Percentiles rank a stretch among this genome's conserved stretches.
phyloP scores from a whole-genome alignment of 2,113 vertebrate species.

The Halichoeres trimaculatus region DNA sequence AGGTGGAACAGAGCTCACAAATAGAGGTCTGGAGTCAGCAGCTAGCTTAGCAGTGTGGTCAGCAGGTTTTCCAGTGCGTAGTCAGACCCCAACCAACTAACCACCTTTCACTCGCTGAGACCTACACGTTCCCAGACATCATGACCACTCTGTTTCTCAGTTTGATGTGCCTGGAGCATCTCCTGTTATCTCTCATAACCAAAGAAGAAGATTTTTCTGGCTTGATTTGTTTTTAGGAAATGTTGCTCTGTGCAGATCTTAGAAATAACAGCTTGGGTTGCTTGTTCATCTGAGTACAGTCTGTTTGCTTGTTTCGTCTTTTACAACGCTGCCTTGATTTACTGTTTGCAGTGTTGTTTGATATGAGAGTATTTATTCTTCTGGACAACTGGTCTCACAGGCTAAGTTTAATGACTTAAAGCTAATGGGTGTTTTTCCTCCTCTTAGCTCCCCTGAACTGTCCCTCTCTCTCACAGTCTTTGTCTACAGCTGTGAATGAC shows the following conservation, averaged over 20 bases:
- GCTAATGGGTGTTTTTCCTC: conserved; percentile 51
- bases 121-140: conserved; percentile 41
- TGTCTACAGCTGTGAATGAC: conserved; percentile 39
- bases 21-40: conserved; percentile 71
- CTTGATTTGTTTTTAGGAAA: too few relatives aligned
- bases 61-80: conserved; percentile 57
- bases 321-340: conserved; percentile 9
- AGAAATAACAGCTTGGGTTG: conserved; percentile 17
- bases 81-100: conserved; percentile 62
- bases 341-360: conserved; percentile 21
- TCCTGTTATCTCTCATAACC: too few relatives aligned
- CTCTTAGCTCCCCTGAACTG: neutral
- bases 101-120: conserved; percentile 54
- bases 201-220: too few relatives aligned
- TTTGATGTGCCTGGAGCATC: conserved; percentile 46
- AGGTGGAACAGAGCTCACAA: conserved; percentile 56
- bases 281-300: conserved; percentile 25
- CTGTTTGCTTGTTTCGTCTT: conserved; percentile 4
- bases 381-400: conserved; percentile 45
- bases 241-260: too few relatives aligned
- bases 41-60: conserved; percentile 58
- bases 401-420: conserved; percentile 55
- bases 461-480: conserved; percentile 21
- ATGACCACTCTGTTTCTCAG: conserved; percentile 34
- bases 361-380: conserved; percentile 56